Evolutionary conservation across 2,113 vertebrate genomes (phyloP).

Genomic region (Heterotis niloticus): DNA sequence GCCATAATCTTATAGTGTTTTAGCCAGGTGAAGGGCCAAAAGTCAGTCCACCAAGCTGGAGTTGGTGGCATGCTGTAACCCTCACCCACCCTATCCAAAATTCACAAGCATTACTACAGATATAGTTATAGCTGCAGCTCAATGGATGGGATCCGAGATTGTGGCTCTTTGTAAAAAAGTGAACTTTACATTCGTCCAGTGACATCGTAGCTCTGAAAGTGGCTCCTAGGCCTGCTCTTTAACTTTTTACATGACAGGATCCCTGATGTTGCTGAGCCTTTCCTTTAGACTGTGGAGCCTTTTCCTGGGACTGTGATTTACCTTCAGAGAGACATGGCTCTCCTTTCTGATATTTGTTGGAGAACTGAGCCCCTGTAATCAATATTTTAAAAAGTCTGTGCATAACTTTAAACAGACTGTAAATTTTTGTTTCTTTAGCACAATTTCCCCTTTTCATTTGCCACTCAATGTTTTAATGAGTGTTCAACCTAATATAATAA

Average conservation of each 20-base stretch:
- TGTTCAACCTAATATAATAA: neutral
- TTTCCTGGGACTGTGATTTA: neutral
- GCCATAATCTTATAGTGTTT: neutral
- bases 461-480: neutral
- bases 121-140: slow-evolving; percentile 19
- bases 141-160: slow-evolving; percentile 18
- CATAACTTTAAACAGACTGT: slow-evolving; percentile 17
- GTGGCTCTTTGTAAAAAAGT: slow-evolving; percentile 14
- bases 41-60: neutral
- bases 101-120: slow-evolving; percentile 8
- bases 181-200: slow-evolving; percentile 17
- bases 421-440: slow-evolving; percentile 2
- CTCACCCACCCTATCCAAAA: neutral
- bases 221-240: neutral
- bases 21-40: neutral
- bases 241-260: slow-evolving; percentile 2
- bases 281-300: neutral
- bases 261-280: neutral
- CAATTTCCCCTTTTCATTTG: neutral
- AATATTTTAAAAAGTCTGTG: neutral
- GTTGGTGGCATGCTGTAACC: too few relatives aligned
- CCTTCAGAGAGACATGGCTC: neutral
- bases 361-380: neutral
- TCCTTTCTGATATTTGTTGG: neutral
- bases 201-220: neutral